Evolutionary conservation across 2,113 vertebrate species (phyloP).

Genomic region (Rhinopomastus cyanomelas): DNA sequence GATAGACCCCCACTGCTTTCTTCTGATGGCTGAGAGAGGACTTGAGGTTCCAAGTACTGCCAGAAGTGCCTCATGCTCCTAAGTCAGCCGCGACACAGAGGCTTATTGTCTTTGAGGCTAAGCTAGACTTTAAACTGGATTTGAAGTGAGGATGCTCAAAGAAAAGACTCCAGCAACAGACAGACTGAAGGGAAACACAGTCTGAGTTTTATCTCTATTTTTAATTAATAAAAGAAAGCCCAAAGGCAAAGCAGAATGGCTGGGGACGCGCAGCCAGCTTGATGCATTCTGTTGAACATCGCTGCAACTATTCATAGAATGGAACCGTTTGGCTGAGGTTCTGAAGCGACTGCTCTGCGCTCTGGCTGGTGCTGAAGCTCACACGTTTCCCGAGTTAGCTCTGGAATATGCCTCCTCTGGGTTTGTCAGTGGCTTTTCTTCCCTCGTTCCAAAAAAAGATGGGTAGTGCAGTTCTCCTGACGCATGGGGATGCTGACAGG

Average conservation of each 20-base stretch:
- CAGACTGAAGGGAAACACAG: not conserved
- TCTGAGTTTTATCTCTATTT: not conserved
- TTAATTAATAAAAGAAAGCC: not conserved
- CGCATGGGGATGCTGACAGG: slow-evolving; percentile 35
- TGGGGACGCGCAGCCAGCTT: not conserved
- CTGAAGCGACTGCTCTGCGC: not conserved
- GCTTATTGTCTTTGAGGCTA: not conserved
- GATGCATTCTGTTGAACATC: not conserved
- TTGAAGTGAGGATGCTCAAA: not conserved
- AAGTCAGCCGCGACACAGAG: not conserved
- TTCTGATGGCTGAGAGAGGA: not conserved
- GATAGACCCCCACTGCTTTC: not conserved
- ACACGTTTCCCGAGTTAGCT: not conserved
- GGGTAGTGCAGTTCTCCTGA: not conserved
- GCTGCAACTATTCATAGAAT: not conserved
- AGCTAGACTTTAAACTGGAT: not conserved
- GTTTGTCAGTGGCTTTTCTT: not conserved
- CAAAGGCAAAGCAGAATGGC: not conserved
- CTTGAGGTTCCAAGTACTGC: not conserved
- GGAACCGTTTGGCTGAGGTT: not conserved
- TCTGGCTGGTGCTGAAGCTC: not conserved
- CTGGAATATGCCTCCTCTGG: not conserved
- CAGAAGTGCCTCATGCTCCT: not conserved
- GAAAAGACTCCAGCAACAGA: not conserved
- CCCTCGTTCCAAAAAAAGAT: not conserved